Conservation (phyloP, 1,140 invertebrate species). For the Euglossa dilemma region DNA sequence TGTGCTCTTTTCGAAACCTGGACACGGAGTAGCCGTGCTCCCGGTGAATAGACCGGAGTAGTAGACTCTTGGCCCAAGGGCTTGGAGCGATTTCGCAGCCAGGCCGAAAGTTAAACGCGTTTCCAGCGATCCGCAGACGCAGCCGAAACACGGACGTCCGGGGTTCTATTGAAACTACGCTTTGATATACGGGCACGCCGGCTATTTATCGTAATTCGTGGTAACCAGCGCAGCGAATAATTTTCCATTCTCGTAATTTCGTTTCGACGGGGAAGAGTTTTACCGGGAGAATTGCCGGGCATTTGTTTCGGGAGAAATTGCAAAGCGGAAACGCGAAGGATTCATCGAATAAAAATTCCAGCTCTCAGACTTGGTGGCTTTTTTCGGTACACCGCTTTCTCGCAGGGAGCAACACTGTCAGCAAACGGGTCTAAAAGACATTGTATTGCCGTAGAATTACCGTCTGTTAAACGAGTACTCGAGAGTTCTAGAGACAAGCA, state of each 20-base stretch:
- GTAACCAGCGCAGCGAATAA: not conserved
- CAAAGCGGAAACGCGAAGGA: no score
- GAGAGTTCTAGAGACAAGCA: slow-evolving; percentile 63
- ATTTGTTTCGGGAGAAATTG: not conserved
- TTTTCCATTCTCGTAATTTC: not conserved
- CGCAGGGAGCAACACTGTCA: not conserved
- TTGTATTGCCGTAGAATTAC: slow-evolving; percentile 55
- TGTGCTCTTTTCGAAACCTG: slow-evolving; percentile 35
- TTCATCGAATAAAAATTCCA: not conserved
- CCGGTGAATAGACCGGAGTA: slow-evolving; percentile 5
- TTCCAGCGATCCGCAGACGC: slow-evolving; percentile 17
- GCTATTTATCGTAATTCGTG: not conserved
- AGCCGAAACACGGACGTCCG: slow-evolving; percentile 10
- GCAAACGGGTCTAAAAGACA: slow-evolving; percentile 25
- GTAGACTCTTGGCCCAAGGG: slow-evolving; percentile 36
- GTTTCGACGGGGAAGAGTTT: not conserved
- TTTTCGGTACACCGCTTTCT: not conserved
- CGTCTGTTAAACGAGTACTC: slow-evolving; percentile 62
- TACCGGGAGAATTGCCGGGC: not conserved
- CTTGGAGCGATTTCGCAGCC: slow-evolving; percentile 50
- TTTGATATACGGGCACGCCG: not conserved
- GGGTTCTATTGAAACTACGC: slow-evolving; percentile 20
- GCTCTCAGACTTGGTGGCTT: not conserved
- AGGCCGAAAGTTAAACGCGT: slow-evolving; percentile 49
- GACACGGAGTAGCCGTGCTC: slow-evolving; percentile 28